phyloP scores from a whole-genome alignment of 2,113 vertebrate genomes.

The Notarius lentiginosus region DNA sequence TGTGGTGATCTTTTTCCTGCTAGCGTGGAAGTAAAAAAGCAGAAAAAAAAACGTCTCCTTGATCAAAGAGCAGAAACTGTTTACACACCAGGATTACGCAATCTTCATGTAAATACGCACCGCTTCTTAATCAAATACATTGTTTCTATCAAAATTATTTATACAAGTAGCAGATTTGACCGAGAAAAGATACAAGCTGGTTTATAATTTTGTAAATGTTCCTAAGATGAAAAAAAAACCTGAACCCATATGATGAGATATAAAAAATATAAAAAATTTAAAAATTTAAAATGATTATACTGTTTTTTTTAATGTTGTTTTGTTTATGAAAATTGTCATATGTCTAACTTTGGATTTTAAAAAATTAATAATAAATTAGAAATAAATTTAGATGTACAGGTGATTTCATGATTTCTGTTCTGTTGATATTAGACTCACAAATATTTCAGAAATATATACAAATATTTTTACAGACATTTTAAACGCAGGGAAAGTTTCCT shows the following conservation, averaged over 20 bases:
- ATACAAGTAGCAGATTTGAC: background rate
- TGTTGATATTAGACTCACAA: background rate
- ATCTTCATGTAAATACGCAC: background rate
- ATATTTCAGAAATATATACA: background rate
- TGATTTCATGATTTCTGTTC: background rate
- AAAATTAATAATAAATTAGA: background rate
- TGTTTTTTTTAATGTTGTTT: background rate
- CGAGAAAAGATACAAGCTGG: background rate
- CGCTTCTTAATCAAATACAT: background rate
- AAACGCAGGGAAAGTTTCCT: background rate
- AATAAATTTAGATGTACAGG: background rate
- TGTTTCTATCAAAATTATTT: background rate
- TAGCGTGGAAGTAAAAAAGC: background rate
- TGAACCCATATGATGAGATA: background rate
- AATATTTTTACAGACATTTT: background rate
- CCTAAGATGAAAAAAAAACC: background rate
- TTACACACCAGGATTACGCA: background rate
- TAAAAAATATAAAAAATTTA: background rate
- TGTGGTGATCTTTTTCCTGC: background rate
- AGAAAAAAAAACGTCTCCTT: background rate
- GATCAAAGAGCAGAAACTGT: conserved; percentile 31
- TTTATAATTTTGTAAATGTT: background rate
- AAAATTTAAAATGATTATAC: background rate
- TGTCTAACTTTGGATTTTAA: background rate
- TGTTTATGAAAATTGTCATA: background rate